Percentiles rank a stretch among this genome's conserved stretches.
These are phyloP conservation scores for Spinus olivaceus DNA, from an alignment of 2,797 vertebrate species.

Conservation along the genomic window DNA sequence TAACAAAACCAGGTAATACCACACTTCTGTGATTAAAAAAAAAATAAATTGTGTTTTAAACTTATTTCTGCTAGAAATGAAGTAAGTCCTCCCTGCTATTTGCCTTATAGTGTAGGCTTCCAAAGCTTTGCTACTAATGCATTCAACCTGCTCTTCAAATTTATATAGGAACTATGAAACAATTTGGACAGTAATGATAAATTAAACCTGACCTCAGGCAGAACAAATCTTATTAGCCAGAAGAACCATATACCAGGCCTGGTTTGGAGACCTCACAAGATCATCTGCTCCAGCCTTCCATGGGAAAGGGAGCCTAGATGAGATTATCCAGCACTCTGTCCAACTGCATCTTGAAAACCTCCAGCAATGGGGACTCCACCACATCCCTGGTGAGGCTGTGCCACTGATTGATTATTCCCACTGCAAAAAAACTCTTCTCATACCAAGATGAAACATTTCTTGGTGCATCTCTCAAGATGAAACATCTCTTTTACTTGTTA, in stretches of 20 bases:
- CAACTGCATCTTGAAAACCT: not conserved
- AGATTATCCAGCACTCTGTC: not conserved
- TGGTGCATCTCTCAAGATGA: not conserved
- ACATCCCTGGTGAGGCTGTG: not conserved
- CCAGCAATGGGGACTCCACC: not conserved
- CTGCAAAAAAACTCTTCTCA: not conserved
- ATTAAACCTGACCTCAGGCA: not conserved
- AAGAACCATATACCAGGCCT: not conserved
- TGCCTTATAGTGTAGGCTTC: not conserved
- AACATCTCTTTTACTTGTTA: not conserved
- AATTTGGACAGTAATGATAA: not conserved
- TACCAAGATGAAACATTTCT: not conserved
- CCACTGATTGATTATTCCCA: not conserved
- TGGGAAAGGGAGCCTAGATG: not conserved
- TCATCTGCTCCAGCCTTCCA: not conserved
- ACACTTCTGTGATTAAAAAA: not conserved
- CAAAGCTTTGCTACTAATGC: not conserved
- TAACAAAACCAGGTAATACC: not conserved
- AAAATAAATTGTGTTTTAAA: not conserved
- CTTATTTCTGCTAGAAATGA: not conserved
- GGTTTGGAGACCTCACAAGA: not conserved
- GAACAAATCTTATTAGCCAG: not conserved
- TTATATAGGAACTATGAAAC: not conserved
- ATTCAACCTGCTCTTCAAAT: not conserved
- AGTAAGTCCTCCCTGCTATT: not conserved